These are phyloP conservation scores for Iselma pallidipennis DNA, from an alignment of 2,888 invertebrate genomes.

Conservation along the genomic window DNA sequence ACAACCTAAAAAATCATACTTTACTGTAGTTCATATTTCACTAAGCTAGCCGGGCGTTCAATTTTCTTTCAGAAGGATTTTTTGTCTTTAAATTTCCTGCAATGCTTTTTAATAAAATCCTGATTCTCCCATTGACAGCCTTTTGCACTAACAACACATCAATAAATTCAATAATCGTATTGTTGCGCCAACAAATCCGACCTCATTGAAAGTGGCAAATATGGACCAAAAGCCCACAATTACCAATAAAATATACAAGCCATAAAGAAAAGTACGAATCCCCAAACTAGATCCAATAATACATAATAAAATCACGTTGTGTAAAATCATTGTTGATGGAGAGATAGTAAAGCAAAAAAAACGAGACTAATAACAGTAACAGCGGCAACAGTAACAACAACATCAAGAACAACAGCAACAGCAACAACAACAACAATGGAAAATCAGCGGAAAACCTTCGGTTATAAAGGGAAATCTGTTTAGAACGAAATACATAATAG, in stretches of 20 bases:
- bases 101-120: no score
- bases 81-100: no score
- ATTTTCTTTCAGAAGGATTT: no score
- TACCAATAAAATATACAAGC: neutral
- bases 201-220: no score
- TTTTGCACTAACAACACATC: no score
- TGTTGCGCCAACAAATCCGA: no score
- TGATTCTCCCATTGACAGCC: no score
- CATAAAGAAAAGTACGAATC: neutral
- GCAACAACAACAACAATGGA: neutral
- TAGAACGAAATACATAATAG: constrained; percentile 21
- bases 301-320: neutral
- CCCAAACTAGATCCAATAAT: neutral
- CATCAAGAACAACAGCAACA: neutral
- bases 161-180: no score
- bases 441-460: neutral
- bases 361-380: neutral
- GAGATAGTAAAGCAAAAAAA: neutral
- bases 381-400: neutral
- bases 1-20: no score
- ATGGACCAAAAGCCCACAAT: neutral
- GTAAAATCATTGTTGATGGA: neutral
- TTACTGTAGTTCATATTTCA: no score
- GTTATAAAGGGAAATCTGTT: constrained; percentile 6
- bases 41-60: no score